A percentile compares a stretch with the other conserved stretches of the same genome.
These are phyloP conservation scores for Strigops habroptila DNA, from an alignment of 2,113 vertebrate genomes.

Conservation along the genomic window DNA sequence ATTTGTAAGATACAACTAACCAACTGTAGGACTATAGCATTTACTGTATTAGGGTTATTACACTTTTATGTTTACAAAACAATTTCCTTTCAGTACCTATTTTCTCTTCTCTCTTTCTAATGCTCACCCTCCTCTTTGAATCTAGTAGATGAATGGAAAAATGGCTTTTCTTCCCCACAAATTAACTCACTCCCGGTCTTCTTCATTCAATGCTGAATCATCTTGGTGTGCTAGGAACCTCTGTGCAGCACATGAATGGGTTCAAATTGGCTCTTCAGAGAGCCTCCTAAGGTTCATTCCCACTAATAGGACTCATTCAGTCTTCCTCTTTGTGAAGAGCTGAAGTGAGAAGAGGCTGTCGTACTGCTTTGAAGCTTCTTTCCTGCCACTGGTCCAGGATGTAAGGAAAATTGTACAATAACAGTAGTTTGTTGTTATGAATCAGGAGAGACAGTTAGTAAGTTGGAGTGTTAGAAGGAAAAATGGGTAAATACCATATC, in stretches of 20 bases:
- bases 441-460: background rate
- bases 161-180: background rate
- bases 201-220: background rate
- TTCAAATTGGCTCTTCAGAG: background rate
- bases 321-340: fast-evolving
- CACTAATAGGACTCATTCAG: background rate
- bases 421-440: background rate
- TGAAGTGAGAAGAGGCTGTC: background rate
- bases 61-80: background rate
- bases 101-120: background rate
- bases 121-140: background rate
- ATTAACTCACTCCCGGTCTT: background rate
- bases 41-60: background rate
- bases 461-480: background rate
- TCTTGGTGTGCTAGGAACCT: background rate
- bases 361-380: background rate
- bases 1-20: background rate
- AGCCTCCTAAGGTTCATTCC: background rate
- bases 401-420: background rate
- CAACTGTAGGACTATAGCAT: background rate
- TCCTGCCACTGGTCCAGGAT: background rate
- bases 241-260: background rate
- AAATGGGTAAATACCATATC: background rate
- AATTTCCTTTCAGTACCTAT: background rate
- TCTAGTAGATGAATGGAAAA: background rate